Evolutionary conservation across 2,797 vertebrate genomes (phyloP).

Genomic region (Galagoides demidoff): DNA sequence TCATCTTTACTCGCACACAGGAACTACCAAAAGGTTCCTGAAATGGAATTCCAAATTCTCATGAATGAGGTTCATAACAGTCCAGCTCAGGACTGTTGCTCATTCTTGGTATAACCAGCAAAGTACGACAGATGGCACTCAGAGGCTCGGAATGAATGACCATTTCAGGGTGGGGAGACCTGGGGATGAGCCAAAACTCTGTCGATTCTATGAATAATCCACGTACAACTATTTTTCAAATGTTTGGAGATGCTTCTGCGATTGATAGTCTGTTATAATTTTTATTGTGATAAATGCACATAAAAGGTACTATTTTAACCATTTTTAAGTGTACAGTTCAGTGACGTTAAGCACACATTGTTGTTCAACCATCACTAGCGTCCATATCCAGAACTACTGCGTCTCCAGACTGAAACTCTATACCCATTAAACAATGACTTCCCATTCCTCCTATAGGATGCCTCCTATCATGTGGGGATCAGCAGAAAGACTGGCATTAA

Average conservation of each 20-base stretch:
- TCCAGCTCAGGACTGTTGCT: background rate
- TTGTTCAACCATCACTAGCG: background rate
- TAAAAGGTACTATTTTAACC: background rate
- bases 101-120: background rate
- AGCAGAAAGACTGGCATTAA: background rate
- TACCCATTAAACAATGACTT: background rate
- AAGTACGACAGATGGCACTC: background rate
- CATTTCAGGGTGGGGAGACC: background rate
- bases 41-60: background rate
- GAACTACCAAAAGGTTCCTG: conserved; percentile 7
- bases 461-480: background rate
- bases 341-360: background rate
- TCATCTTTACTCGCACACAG: background rate
- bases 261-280: background rate
- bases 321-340: background rate
- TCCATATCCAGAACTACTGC: background rate
- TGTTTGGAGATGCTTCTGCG: background rate
- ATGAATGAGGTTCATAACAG: background rate
- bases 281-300: background rate
- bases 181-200: background rate
- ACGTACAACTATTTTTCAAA: background rate
- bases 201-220: background rate
- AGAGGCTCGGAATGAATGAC: background rate
- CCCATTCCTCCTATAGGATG: background rate
- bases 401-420: background rate